Evolutionary conservation across 1,140 invertebrate genomes (phyloP), one percentile per base, ranked within the genome.

Genomic region (Heliconius congener): DNA sequence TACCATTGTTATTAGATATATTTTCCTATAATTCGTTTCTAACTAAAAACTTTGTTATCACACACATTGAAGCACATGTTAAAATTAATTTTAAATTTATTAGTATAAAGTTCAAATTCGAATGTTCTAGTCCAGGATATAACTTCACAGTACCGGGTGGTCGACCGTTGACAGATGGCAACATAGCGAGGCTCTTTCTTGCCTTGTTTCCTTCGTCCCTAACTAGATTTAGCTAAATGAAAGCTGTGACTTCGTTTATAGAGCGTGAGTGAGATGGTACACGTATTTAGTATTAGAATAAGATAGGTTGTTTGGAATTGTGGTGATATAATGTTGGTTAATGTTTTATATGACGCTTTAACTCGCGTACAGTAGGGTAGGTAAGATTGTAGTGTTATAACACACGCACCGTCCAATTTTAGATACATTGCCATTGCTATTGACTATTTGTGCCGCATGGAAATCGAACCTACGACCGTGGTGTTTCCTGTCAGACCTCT

Each of bases 181-280:
- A 88, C 89, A 87, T 78, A 81, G 83, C 78, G 86, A 85, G 87
- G 87, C 81, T 87, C 87, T 87, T 90, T 88, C 88, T 90, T 88
- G 88, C 85, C 82, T 85, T 89, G 89, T 90, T 87, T 89, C 83
- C 87, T 86, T 84, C 80, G 84, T 86, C 84, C 86, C 85, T 87
- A 88, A 90, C 88, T 88, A 85, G 87, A 88, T 90, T 88, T 86
- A 84, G 87, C 82, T 87, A 88, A 90, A 89, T 86, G 84, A 87
- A 88, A 86, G 81, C 85, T 78, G 84, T 84, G 85, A 83, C 83
- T 85, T 73, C 75, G 81, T 82, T 84, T 82, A 84, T 81, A 78
- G 77, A 81, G 80, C 77, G 72, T 46, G 71, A 84, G 74, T 76
- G 76, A 73, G 60, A 66, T 66, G 27, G 0, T 66, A 13, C 60